phyloP scores from a whole-genome alignment of 2,113 vertebrate genomes.

The Sinocyclocheilus grahami region DNA sequence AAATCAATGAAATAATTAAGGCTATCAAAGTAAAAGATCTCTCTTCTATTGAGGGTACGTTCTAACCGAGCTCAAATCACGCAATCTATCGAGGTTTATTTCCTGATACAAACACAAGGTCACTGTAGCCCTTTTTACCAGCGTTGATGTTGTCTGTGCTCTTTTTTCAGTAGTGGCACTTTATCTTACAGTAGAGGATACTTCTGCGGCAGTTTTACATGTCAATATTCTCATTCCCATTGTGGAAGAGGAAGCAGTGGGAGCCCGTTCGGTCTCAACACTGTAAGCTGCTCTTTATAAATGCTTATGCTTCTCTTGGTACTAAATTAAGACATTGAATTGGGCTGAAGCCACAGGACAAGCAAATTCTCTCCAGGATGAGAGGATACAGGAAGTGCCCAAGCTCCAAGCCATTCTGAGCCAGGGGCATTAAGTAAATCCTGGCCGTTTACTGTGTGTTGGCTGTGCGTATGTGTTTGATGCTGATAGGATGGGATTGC shows the following conservation, averaged over 20 bases:
- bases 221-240: constrained; percentile 31
- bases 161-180: background rate
- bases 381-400: constrained; percentile 42
- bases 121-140: background rate
- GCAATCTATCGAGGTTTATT: constrained; percentile 41
- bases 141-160: background rate
- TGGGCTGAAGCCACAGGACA: constrained; percentile 39
- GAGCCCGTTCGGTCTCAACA: constrained; percentile 22
- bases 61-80: constrained; percentile 27
- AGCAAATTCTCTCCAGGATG: constrained; percentile 42
- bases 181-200: constrained; percentile 6
- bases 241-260: background rate
- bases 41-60: constrained; percentile 17
- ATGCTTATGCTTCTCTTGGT: constrained; percentile 44
- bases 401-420: constrained; percentile 37
- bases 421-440: constrained; percentile 40
- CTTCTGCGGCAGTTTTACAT: background rate
- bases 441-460: constrained; percentile 10
- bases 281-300: constrained; percentile 44
- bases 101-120: constrained; percentile 39
- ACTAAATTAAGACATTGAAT: constrained; percentile 54
- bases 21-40: constrained; percentile 45
- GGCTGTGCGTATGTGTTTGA: constrained; percentile 21
- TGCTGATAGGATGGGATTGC: constrained; percentile 22
- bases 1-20: constrained; percentile 49